phyloP scores from a whole-genome alignment of 2,113 vertebrate genomes.

The Platycercus adscitus region DNA sequence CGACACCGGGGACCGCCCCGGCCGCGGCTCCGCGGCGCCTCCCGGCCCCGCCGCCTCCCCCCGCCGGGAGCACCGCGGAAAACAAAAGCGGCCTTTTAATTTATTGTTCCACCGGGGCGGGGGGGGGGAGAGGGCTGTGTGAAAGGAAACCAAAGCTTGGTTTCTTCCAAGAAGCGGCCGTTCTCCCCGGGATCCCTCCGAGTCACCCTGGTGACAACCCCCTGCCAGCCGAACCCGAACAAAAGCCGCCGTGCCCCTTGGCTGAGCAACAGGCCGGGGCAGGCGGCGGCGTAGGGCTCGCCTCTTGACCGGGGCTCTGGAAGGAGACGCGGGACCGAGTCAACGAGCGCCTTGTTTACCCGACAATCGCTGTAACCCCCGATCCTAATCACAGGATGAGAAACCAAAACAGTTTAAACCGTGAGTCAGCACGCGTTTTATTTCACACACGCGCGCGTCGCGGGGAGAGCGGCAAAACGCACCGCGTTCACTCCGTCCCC shows the following conservation, averaged over 20 bases:
- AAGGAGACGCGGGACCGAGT: not conserved
- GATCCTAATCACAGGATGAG: slow-evolving; percentile 50
- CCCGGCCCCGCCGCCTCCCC: not conserved
- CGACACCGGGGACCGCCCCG: not conserved
- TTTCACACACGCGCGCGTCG: not conserved
- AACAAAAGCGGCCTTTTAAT: slow-evolving; percentile 53
- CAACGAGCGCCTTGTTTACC: slow-evolving; percentile 33
- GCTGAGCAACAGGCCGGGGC: slow-evolving; percentile 30
- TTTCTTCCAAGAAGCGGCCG: slow-evolving; percentile 33
- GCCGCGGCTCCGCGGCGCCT: not conserved
- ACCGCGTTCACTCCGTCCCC: not conserved
- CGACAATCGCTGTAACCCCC: not conserved
- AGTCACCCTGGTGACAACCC: slow-evolving; percentile 65
- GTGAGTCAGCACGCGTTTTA: slow-evolving; percentile 58
- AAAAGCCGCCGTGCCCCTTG: slow-evolving; percentile 18
- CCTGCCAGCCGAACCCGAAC: slow-evolving; percentile 24
- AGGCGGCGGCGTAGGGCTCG: not conserved
- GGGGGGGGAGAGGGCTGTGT: not conserved
- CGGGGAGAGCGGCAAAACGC: not conserved
- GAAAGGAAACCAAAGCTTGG: slow-evolving; percentile 32
- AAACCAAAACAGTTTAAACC: slow-evolving; percentile 53
- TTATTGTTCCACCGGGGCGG: slow-evolving; percentile 10
- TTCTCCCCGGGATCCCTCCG: slow-evolving; percentile 36
- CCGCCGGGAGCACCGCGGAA: not conserved
- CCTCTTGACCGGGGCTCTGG: not conserved